Base-by-base conservation (phyloP, 1,140 invertebrate species). In the Mylabris phalerata region DNA sequence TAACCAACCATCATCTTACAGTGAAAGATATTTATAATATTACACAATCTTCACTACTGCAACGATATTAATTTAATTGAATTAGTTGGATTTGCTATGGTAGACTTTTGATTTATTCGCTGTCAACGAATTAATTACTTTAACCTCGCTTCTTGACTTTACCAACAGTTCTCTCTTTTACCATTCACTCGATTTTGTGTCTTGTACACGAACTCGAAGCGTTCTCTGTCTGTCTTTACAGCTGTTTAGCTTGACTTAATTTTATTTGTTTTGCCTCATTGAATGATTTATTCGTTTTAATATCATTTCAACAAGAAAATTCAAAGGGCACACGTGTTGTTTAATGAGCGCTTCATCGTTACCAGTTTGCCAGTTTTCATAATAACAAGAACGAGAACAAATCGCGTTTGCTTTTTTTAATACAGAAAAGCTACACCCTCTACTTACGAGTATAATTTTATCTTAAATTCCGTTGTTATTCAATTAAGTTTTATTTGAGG, bases 71-170 rank as follows among this genome's bases (percentile, higher is more conserved):
- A 57, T 57, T 57, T 50, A 57, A 57, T 57, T 50, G 49, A 57
- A 57, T 57, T 57, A 50, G 56, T 57, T 50, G 40, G 41, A 50
- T 57, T 57, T 47, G 32, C 32, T 7, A 32, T 32, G 32, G 32
- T 32, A 7, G 48, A 39, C 38, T 57, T 49, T 27, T 57, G 56
- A 57, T 57, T 57, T 57, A 57, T 57, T 24, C 42, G 47, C 56
- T 57, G 56, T 57, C 56, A 57, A 50, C 56, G 56, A 57, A 57
- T 57, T 57, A 57, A 57, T 57, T 57, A 57, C 56, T 57, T 47
- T 57, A 55, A 55, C 42, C 48, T 50, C 41, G 56, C 27, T 57
- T 25, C 40, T 57, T 57, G 44, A 57, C 48, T 50, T 50, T 57
- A n/a, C 38, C 48, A 38, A 25, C 48, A 57, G 49, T 13, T 57